phyloP scores from a whole-genome alignment of 2,888 invertebrate genomes.

The Frankliniella intonsa region DNA sequence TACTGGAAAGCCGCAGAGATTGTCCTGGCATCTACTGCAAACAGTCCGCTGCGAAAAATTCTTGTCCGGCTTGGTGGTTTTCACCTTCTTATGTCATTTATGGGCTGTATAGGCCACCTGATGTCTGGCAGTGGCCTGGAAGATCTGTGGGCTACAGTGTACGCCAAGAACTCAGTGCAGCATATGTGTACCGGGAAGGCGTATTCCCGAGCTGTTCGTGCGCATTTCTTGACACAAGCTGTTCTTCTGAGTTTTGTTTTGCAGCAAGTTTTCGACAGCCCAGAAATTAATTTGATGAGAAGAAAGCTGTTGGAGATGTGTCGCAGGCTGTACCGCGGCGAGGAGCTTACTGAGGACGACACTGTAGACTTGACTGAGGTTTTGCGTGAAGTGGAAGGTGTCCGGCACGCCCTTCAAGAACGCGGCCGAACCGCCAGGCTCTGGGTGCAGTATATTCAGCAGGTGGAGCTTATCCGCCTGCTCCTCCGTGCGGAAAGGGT shows the following conservation, averaged over 20 bases:
- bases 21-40: background rate
- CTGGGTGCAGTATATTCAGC: constrained; percentile 31
- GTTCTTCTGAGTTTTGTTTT: background rate
- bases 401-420: no score
- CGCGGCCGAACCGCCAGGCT: background rate
- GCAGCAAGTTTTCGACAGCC: background rate
- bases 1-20: background rate
- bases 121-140: background rate
- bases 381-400: no score
- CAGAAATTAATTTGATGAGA: background rate
- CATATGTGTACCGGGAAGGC: background rate
- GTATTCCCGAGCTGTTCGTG: background rate
- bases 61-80: background rate
- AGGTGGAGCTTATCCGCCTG: constrained; percentile 30
- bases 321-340: background rate
- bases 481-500: constrained; percentile 33
- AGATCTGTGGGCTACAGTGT: background rate
- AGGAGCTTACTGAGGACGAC: no score
- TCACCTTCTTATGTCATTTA: background rate
- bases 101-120: background rate
- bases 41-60: background rate
- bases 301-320: background rate
- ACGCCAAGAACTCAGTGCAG: background rate
- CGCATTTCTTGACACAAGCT: background rate
- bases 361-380: no score